Evolutionary conservation across 2,113 vertebrate species (phyloP), one percentile per base, ranked within the genome.

Genomic region (Peromyscus californicus): DNA sequence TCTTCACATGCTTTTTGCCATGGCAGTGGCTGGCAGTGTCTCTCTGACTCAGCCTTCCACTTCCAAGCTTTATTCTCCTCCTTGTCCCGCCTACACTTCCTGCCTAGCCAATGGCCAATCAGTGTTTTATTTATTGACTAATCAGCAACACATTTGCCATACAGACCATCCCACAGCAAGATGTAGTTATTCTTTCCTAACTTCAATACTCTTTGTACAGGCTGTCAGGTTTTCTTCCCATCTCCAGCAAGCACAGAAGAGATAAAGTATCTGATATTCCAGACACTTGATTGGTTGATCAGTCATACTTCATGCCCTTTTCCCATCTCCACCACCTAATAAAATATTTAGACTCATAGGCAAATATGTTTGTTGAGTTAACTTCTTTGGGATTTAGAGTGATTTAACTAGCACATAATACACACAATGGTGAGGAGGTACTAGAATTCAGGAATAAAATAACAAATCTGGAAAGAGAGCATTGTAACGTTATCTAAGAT

Each of bases 261-360:
- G 22, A 88, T 10, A 5, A 54, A 69, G 2, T 7, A 26, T n/a
- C 33, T 74, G 24, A 85, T 72, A 75, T 86, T 51, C 5, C 10
- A 39, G 2, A 70, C 31, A 65, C 16, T 11, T 29, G 13, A 85
- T 6, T 42, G 42, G 15, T 2, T 45, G 7, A 75, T 63, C 16
- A 61, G 29, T 82, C n/a, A 4, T 63, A 59, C 4, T 80, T 65
- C 0, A 2, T 76, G 6, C 4, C 7, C 26, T 76, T 19, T 45
- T 39, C 63, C 7, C 5, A 7, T 3, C 2, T 54, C 33, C 3
- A 59, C 3, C 2, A 76, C 31, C 0, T 42, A n/a, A 63, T 24
- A 63, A 16, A 3, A 24, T 42, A 17, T 10, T 93, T 63, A 39
- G 1, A 48, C 33, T 36, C 8, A 22, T 31, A 75, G n/a, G 67